These are phyloP conservation scores for Chionis minor DNA, from an alignment of 2,113 vertebrate genomes.

Conservation along the genomic window DNA sequence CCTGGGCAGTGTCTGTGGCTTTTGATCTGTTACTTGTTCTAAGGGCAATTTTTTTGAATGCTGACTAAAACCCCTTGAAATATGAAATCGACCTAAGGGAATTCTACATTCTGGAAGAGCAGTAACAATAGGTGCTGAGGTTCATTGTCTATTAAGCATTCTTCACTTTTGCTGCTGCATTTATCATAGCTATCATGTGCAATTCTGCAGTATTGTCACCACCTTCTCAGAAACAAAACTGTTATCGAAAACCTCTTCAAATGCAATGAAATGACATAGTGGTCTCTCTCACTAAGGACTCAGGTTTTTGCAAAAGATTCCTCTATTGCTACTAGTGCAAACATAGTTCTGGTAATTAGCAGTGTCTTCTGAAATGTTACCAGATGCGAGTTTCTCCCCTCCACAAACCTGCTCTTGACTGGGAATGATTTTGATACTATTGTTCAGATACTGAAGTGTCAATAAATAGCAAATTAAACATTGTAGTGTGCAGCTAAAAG, in stretches of 20 bases:
- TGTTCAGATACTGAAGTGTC: neutral
- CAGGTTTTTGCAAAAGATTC: neutral
- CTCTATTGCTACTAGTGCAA: neutral
- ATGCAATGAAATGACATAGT: neutral
- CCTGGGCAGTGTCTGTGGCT: neutral
- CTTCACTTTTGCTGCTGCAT: neutral
- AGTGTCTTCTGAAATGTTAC: neutral
- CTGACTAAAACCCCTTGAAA: neutral
- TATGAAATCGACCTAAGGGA: neutral
- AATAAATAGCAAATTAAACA: neutral
- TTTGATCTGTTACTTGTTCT: neutral
- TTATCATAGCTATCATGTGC: neutral
- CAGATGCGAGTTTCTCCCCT: neutral
- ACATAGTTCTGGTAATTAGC: neutral
- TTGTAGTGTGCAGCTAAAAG: neutral
- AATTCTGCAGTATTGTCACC: neutral
- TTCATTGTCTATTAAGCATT: neutral
- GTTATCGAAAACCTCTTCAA: neutral
- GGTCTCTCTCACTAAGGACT: neutral
- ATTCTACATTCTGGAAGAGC: neutral
- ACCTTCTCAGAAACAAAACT: neutral
- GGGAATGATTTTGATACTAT: neutral
- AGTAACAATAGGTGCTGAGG: neutral
- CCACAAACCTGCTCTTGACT: neutral
- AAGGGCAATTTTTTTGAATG: neutral